Percentiles rank a stretch among this genome's conserved stretches.
Evolutionary conservation across 2,113 vertebrate genomes (phyloP).

Genomic region (Excalfactoria chinensis): DNA sequence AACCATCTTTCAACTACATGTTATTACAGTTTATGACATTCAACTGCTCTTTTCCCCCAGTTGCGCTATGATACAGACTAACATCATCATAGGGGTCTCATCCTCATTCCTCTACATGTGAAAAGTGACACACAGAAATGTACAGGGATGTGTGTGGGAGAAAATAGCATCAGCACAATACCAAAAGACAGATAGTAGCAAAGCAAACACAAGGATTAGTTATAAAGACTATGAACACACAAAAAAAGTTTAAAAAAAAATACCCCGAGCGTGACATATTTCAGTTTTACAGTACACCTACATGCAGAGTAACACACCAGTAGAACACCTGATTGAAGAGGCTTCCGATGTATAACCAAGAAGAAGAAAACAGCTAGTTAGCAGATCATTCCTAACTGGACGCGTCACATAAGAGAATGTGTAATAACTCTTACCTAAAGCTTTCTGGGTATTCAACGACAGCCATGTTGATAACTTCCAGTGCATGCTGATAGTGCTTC

Average conservation of each 20-base stretch:
- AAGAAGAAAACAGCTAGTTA: not conserved
- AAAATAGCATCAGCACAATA: not conserved
- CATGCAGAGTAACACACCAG: not conserved
- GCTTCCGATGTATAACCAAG: not conserved
- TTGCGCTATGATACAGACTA: not conserved
- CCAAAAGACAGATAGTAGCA: not conserved
- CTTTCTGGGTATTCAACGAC: slow-evolving; percentile 91
- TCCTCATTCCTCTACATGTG: not conserved
- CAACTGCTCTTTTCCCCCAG: not conserved
- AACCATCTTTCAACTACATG: not conserved
- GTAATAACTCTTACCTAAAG: slow-evolving; percentile 86
- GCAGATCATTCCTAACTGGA: not conserved
- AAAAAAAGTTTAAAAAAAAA: not conserved
- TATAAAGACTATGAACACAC: not conserved
- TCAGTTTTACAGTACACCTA: not conserved
- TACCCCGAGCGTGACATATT: not conserved
- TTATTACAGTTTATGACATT: not conserved
- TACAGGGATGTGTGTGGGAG: not conserved
- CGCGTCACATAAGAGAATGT: not conserved
- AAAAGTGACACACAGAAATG: not conserved
- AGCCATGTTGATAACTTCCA: slow-evolving; percentile 90
- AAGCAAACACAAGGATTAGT: not conserved
- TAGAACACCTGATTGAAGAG: not conserved
- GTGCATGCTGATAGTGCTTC: slow-evolving; percentile 91
- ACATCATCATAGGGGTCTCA: not conserved